Evolutionary conservation across 2,888 invertebrate species (phyloP).

Genomic region (Tuta absoluta): DNA sequence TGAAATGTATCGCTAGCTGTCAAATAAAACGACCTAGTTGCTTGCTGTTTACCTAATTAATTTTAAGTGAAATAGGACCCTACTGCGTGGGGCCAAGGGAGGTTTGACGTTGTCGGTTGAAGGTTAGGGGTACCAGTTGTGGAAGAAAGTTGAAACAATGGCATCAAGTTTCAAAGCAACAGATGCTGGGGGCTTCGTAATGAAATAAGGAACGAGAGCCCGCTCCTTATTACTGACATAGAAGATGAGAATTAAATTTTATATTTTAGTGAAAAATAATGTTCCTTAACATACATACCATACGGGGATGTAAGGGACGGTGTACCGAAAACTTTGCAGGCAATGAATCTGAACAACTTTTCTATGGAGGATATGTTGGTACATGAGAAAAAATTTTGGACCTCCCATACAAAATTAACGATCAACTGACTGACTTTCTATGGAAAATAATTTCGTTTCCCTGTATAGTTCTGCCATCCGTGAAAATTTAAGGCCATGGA

Average conservation of each 20-base stretch:
- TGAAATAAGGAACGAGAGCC: conserved; percentile 55
- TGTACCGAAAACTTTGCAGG: too few species aligned
- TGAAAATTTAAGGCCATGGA: too few species aligned
- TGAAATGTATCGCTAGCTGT: conserved; percentile 49
- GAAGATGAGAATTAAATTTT: conserved; percentile 38
- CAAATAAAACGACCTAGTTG: conserved; percentile 41
- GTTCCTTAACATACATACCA: too few species aligned
- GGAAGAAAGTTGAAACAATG: conserved; percentile 60
- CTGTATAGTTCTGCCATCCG: too few species aligned
- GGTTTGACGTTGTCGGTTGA: conserved; percentile 23
- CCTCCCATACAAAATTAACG: too few species aligned
- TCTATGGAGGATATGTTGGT: too few species aligned
- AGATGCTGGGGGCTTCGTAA: conserved; percentile 64
- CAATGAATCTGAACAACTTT: too few species aligned
- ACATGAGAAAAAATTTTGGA: too few species aligned
- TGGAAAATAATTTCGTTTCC: too few species aligned
- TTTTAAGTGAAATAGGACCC: conserved; percentile 26
- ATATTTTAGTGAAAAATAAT: conserved; percentile 24
- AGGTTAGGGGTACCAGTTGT: conserved; percentile 41
- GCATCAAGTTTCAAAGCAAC: conserved; percentile 66
- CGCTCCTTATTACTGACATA: conserved; percentile 40
- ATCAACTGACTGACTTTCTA: too few species aligned
- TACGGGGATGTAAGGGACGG: too few species aligned
- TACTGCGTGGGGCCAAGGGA: conserved; percentile 23
- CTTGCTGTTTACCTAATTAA: conserved; percentile 18